phyloP scores from a whole-genome alignment of 2,797 vertebrate genomes.

The Myotis findleyi region DNA sequence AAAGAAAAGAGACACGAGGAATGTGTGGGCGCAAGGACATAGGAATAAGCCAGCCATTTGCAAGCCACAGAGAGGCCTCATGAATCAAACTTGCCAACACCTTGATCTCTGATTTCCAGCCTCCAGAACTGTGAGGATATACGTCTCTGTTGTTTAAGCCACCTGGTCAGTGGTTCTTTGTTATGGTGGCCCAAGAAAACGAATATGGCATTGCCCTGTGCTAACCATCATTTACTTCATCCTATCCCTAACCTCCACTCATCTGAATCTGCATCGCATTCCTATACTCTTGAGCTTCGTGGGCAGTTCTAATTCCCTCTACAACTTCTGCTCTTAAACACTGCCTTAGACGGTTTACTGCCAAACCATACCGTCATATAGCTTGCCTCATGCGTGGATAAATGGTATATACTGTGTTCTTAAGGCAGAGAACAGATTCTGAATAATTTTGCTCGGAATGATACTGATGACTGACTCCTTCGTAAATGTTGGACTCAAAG shows the following conservation, averaged over 20 bases:
- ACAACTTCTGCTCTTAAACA: not conserved
- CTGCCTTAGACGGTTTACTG: not conserved
- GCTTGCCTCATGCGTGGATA: not conserved
- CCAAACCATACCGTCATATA: not conserved
- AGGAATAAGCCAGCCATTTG: not conserved
- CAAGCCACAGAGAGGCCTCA: not conserved
- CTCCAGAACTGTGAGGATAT: not conserved
- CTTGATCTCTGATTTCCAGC: not conserved
- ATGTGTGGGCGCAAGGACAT: not conserved
- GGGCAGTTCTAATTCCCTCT: not conserved
- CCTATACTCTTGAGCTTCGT: not conserved
- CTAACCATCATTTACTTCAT: not conserved
- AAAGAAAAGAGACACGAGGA: not conserved
- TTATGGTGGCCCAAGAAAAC: not conserved
- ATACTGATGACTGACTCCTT: not conserved
- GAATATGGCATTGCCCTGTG: accelerated
- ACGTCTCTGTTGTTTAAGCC: not conserved
- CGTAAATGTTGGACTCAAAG: not conserved
- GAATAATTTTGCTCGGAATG: not conserved
- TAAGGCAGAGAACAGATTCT: not conserved
- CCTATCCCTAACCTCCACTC: not conserved
- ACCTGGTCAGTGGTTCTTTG: not conserved
- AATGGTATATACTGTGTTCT: not conserved
- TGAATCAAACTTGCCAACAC: not conserved
- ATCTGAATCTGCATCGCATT: not conserved